Percentiles rank a stretch among this genome's conserved stretches.
Conservation (phyloP, 2,797 vertebrate species). For the Crocodylus rhombifer region DNA sequence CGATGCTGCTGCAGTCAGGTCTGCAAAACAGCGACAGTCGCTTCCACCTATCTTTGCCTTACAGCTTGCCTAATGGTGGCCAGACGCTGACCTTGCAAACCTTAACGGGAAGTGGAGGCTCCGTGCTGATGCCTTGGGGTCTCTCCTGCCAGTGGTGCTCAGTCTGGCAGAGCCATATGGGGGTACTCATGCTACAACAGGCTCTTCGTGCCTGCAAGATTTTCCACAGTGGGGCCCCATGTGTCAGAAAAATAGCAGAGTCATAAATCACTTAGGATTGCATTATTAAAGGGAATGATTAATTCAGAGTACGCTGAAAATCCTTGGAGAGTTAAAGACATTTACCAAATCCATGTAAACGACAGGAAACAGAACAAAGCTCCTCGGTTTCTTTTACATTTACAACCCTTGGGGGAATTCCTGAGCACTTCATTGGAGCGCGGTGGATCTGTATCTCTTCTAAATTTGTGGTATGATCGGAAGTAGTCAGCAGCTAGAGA, state of each 20-base stretch:
- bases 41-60: no score
- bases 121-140: neutral
- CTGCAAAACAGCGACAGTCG: no score
- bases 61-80: neutral
- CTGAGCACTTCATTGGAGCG: neutral
- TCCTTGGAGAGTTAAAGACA: slow-evolving; percentile 32
- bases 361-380: neutral
- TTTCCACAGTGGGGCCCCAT: neutral
- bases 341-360: neutral
- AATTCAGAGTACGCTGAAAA: slow-evolving; percentile 53
- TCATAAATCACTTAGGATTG: slow-evolving; percentile 54
- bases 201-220: neutral
- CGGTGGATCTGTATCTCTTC: no score
- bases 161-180: neutral
- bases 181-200: neutral
- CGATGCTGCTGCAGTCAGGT: neutral
- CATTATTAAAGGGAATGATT: slow-evolving; percentile 66
- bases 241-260: slow-evolving; percentile 52
- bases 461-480: neutral
- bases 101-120: neutral
- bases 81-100: neutral
- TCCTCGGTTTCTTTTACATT: neutral
- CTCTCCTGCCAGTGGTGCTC: neutral
- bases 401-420: neutral
- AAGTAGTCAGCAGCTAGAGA: neutral